A percentile compares a stretch with the other conserved stretches of the same genome.
phyloP scores from a whole-genome alignment of 2,113 vertebrate genomes.

The Crotophaga sulcirostris region DNA sequence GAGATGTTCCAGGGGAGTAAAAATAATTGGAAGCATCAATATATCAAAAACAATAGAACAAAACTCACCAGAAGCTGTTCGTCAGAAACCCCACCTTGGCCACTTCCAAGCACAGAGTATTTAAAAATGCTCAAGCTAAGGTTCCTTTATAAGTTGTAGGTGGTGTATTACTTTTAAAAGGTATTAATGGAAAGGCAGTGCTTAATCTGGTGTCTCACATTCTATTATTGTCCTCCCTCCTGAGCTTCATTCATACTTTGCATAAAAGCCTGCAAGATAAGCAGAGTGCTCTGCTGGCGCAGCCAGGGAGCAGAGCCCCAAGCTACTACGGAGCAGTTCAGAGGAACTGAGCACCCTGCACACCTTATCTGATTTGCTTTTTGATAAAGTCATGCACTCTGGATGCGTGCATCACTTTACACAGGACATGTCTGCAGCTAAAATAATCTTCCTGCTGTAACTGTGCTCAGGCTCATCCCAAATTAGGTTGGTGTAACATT shows the following conservation, averaged over 20 bases:
- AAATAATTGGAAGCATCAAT: neutral
- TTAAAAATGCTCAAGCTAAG: neutral
- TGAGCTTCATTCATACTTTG: neutral
- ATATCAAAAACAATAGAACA: rapidly evolving
- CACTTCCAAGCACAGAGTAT: neutral
- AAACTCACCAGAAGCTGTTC: neutral
- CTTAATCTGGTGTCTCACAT: neutral
- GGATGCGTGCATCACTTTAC: neutral
- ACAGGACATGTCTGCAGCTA: neutral
- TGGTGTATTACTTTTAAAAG: neutral
- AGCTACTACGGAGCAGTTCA: neutral
- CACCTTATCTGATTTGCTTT: neutral
- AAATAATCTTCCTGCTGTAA: neutral
- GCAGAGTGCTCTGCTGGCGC: neutral
- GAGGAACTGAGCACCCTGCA: neutral
- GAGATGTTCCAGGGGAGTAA: neutral
- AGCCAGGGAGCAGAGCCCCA: neutral
- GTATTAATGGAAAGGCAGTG: neutral
- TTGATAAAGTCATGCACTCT: neutral
- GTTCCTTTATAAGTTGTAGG: neutral
- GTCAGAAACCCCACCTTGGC: neutral
- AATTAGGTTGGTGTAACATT: neutral
- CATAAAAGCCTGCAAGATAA: neutral
- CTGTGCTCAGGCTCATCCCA: neutral
- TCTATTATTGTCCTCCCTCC: neutral